Evolutionary conservation across 2,888 invertebrate genomes (phyloP), one percentile per base, ranked within the genome.

Genomic region (Coenonympha glycerion): DNA sequence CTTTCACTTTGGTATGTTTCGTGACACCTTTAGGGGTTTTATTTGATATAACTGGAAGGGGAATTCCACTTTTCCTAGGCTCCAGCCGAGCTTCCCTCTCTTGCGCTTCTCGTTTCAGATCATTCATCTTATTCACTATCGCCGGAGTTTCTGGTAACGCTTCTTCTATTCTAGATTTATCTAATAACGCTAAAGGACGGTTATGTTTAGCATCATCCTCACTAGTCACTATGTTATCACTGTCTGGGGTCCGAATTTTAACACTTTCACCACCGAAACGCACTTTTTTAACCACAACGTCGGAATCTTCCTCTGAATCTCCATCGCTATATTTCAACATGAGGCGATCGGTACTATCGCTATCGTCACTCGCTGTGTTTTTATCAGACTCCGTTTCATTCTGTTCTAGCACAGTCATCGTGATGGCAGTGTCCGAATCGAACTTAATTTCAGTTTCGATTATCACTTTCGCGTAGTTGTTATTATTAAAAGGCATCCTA

Each of bases 261-360:
- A 95, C 92, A 57, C 93, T 89, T 79, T 95, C 95, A n/a, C 95
- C 95, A 3, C 95, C 95, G 62, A 95, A 95, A 41, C 93, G 91
- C 6, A 95, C 95, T 65, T 93, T 90, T 69, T 94, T 90, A 16
- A 91, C 87, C 24, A 75, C 76, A 11, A 84, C 87, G 49, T 88
- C 88, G 6, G 80, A 86, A 56, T 91, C 91, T 55, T 90, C 90
- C 47, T 90, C 90, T 0, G 90, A 87, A 47, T 91, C 91, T 24
- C 88, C 90, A 30, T 90, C 90, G 46, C 92, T 85, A 46, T 91
- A 89, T 63, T 89, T 89, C 24, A 92, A 74, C 63, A 91, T 84
- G 44, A 89, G 79, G 41, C 79, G 68, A 60, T 87, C 86, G 6
- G 81, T 67, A 69, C 79, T 74, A 69, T 89, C 74, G 69, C 85